phyloP scores from a whole-genome alignment of 2,888 invertebrate genomes.

The Phrixothrix hirtus region DNA sequence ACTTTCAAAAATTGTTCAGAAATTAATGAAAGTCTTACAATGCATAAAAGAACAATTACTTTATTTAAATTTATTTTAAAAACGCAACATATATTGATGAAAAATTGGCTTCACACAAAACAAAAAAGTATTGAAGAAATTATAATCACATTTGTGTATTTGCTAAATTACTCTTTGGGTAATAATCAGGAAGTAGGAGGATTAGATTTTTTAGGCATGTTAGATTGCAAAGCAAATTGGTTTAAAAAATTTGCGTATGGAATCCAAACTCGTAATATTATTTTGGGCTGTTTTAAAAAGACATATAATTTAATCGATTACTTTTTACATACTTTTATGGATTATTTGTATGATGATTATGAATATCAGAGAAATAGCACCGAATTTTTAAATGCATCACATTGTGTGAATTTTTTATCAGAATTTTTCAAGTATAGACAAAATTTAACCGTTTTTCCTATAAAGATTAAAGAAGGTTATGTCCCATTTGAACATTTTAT shows the following conservation, averaged over 20 bases:
- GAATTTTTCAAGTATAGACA: conserved; percentile 18
- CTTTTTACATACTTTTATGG: conserved; percentile 4
- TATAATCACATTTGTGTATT: conserved; percentile 26
- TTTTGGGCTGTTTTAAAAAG: conserved; percentile 25
- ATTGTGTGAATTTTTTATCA: conserved; percentile 17
- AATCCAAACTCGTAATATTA: conserved; percentile 21
- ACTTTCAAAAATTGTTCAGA: not conserved
- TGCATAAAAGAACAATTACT: conserved; percentile 18
- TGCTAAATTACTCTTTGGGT: conserved; percentile 18
- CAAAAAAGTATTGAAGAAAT: conserved; percentile 32
- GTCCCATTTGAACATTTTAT: conserved; percentile 10
- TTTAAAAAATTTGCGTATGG: conserved; percentile 34
- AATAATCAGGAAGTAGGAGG: conserved; percentile 20
- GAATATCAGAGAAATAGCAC: conserved; percentile 2
- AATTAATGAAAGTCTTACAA: conserved; percentile 14
- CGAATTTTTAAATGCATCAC: conserved; percentile 15
- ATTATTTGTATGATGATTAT: conserved; percentile 1
- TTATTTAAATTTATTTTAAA: conserved; percentile 28
- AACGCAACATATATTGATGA: conserved; percentile 23
- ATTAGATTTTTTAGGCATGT: conserved; percentile 26
- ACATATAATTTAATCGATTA: conserved; percentile 4
- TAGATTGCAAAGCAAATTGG: conserved; percentile 36
- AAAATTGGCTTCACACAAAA: conserved; percentile 26
- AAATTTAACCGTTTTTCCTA: conserved; percentile 17
- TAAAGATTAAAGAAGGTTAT: conserved; percentile 16